These are phyloP conservation scores for Antechinus flavipes DNA, from an alignment of 2,113 vertebrate species.

Conservation along the genomic window DNA sequence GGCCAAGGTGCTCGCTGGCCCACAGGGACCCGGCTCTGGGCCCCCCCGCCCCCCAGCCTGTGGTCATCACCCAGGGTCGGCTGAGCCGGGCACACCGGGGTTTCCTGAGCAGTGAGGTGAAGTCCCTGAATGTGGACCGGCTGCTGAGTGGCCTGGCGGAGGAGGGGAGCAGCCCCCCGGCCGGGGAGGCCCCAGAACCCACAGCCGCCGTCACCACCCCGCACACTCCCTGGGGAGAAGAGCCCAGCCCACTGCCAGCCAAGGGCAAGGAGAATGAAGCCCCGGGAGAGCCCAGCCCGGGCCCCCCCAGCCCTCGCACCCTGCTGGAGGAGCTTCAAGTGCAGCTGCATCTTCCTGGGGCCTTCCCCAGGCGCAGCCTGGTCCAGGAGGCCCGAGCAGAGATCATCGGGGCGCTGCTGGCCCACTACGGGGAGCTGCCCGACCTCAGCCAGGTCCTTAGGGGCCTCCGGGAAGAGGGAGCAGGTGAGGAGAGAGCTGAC, in stretches of 20 bases:
- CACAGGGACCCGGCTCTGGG: constrained; percentile 7
- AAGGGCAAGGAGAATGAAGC: constrained; percentile 67
- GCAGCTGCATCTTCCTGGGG: constrained; percentile 74
- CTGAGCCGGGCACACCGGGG: constrained; percentile 74
- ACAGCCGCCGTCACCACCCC: constrained; percentile 6
- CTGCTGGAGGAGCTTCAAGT: constrained; percentile 81
- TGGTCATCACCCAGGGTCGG: constrained; percentile 76
- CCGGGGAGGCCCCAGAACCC: constrained; percentile 29
- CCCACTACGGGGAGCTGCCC: constrained; percentile 83
- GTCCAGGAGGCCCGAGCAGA: constrained; percentile 83
- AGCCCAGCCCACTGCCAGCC: background rate
- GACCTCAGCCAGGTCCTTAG: constrained; percentile 76
- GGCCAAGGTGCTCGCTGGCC: background rate
- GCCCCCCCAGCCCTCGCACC: constrained; percentile 50
- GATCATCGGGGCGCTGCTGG: constrained; percentile 80
- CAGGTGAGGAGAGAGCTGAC: constrained; percentile 60
- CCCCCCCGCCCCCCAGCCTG: constrained; percentile 42
- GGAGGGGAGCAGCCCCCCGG: constrained; percentile 30
- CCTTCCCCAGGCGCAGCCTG: constrained; percentile 79
- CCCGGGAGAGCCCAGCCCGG: constrained; percentile 37
- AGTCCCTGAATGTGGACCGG: constrained; percentile 83
- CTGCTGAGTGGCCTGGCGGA: constrained; percentile 67
- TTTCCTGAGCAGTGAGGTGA: constrained; percentile 91
- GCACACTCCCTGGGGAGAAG: background rate
- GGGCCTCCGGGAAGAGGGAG: constrained; percentile 31